Evolutionary conservation across 2,113 vertebrate genomes (phyloP).

Genomic region (Gasterosteus aculeatus): DNA sequence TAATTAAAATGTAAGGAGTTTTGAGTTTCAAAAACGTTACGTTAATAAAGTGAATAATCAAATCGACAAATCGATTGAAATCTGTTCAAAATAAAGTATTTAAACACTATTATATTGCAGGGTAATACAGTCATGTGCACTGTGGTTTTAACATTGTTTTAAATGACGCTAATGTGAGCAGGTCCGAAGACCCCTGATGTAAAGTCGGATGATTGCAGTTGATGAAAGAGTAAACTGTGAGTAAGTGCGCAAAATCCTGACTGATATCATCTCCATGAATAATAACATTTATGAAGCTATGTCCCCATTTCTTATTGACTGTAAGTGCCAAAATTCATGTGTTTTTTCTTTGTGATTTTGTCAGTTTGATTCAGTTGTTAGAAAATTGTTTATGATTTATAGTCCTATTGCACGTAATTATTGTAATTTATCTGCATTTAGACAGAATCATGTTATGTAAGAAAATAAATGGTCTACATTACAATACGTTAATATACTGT

Average conservation of each 20-base stretch:
- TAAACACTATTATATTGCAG: background rate
- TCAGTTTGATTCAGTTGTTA: background rate
- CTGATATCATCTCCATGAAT: background rate
- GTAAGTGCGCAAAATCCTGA: background rate
- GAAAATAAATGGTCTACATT: background rate
- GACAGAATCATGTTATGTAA: background rate
- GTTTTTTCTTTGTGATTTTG: background rate
- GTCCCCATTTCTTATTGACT: background rate
- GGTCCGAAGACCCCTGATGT: background rate
- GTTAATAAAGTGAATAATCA: background rate
- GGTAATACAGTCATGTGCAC: background rate
- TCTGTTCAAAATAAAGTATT: background rate
- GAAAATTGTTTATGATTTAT: background rate
- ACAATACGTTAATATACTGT: background rate
- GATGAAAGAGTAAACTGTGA: background rate
- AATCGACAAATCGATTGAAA: background rate
- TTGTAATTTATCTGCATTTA: background rate
- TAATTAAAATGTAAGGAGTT: constrained; percentile 35
- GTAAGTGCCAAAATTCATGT: background rate
- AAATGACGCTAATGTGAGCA: background rate
- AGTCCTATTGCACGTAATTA: background rate
- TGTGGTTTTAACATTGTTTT: background rate
- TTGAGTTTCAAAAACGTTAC: constrained; percentile 27
- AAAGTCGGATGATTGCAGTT: background rate
- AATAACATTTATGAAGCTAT: background rate